Evolutionary conservation across 2,888 invertebrate species (phyloP).

Genomic region (Blera fallax): DNA sequence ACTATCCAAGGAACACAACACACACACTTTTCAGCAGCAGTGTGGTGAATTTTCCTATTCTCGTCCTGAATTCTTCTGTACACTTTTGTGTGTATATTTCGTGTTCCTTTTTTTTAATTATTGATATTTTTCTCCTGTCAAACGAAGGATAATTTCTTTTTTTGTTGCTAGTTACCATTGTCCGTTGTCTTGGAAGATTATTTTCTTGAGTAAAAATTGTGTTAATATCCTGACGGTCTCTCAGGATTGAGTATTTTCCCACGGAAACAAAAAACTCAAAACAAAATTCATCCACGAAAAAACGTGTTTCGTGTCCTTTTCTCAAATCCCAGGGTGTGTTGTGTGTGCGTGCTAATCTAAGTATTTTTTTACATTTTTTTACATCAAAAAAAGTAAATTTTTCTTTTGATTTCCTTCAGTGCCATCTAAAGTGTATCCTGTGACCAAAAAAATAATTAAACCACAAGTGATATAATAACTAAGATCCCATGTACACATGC

Average conservation of each 20-base stretch:
- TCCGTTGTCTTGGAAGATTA: not conserved
- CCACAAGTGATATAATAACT: slow-evolving; percentile 29
- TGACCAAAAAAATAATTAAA: not conserved
- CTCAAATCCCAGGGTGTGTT: slow-evolving; percentile 57
- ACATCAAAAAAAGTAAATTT: not conserved
- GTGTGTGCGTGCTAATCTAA: slow-evolving; percentile 24
- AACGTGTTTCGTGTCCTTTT: slow-evolving; percentile 43
- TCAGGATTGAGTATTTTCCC: not conserved
- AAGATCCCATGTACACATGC: not conserved
- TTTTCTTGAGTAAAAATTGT: not conserved
- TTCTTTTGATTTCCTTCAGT: not conserved
- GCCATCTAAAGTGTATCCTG: slow-evolving; percentile 2
- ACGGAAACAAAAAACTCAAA: not conserved
- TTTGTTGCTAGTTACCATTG: not conserved
- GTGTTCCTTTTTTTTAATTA: slow-evolving; percentile 43
- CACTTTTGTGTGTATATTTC: slow-evolving; percentile 58
- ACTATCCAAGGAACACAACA: slow-evolving; percentile 45
- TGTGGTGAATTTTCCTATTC: slow-evolving; percentile 63
- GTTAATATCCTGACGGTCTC: not conserved
- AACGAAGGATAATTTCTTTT: not conserved
- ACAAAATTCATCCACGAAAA: not conserved
- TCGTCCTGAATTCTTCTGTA: slow-evolving; percentile 68
- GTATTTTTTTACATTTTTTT: slow-evolving; percentile 33
- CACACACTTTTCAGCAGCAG: slow-evolving; percentile 48
- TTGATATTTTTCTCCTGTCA: slow-evolving; percentile 37